phyloP scores from a whole-genome alignment of 2,888 invertebrate genomes.

The Ichneumon xanthorius region DNA sequence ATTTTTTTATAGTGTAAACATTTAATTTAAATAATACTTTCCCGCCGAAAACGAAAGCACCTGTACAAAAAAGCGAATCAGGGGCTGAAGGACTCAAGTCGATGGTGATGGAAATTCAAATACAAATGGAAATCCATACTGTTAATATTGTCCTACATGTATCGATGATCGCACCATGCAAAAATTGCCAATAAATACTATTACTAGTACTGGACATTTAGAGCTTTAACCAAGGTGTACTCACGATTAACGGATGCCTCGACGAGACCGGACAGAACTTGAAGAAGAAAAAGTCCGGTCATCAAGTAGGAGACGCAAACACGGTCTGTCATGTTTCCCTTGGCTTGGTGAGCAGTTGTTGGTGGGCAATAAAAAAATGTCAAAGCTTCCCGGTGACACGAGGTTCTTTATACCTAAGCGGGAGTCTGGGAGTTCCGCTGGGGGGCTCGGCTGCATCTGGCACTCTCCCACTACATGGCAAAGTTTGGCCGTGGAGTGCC shows the following conservation, averaged over 20 bases:
- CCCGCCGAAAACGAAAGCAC: no score
- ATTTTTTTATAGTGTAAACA: no score
- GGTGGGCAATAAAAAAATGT: constrained; percentile 79
- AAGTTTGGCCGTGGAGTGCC: constrained; percentile 58
- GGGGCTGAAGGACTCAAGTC: no score
- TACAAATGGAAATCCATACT: no score
- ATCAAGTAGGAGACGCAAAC: constrained; percentile 36
- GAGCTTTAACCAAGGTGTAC: constrained; percentile 64
- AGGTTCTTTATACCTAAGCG: constrained; percentile 79
- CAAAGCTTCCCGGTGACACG: constrained; percentile 70
- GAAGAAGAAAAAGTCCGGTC: constrained; percentile 58
- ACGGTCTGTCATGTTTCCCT: constrained; percentile 59
- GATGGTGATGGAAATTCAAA: no score
- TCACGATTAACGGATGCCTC: constrained; percentile 78
- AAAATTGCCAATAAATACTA: no score
- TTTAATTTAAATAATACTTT: no score
- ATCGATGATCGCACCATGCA: no score
- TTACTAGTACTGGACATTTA: neutral
- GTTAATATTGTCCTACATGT: no score
- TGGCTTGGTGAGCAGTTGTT: constrained; percentile 72
- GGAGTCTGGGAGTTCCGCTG: constrained; percentile 37
- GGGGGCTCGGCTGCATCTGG: constrained; percentile 59
- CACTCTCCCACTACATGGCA: constrained; percentile 53
- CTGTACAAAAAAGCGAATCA: no score
- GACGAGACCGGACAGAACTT: constrained; percentile 55